A percentile compares a stretch with the other conserved stretches of the same genome.
These are phyloP conservation scores for Phyto melanocephala DNA, from an alignment of 2,888 invertebrate genomes.

Conservation along the genomic window DNA sequence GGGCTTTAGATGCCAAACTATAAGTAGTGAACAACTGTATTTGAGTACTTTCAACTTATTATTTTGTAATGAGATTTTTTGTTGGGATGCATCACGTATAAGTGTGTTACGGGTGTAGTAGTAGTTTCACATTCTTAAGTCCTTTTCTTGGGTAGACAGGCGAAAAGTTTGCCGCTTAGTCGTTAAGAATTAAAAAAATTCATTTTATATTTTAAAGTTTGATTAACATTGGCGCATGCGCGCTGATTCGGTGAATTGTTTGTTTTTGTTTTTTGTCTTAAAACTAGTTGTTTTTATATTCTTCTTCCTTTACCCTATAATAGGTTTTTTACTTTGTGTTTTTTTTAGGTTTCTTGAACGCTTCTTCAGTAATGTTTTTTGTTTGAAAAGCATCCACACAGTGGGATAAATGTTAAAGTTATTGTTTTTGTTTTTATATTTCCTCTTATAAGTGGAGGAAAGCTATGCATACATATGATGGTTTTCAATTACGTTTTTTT, in stretches of 20 bases:
- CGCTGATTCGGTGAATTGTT: conserved; percentile 58
- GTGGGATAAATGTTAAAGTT: conserved; percentile 18
- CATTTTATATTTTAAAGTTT: too few relatives aligned
- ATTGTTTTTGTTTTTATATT: not conserved
- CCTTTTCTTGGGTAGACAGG: conserved; percentile 8
- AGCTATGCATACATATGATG: too few relatives aligned
- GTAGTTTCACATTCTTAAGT: conserved; percentile 1
- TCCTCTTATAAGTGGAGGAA: too few relatives aligned
- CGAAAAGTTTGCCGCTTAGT: conserved; percentile 23
- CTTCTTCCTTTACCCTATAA: not conserved
- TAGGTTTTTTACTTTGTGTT: not conserved
- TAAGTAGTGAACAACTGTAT: too few relatives aligned
- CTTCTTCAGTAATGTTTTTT: conserved; percentile 33
- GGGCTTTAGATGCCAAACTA: too few relatives aligned
- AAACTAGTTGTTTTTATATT: conserved; percentile 21
- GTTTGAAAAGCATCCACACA: conserved; percentile 7
- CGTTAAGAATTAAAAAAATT: too few relatives aligned
- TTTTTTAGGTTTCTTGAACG: conserved; percentile 16
- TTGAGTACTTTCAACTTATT: too few relatives aligned
- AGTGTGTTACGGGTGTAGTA: too few relatives aligned
- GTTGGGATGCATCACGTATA: too few relatives aligned
- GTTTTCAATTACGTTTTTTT: too few relatives aligned
- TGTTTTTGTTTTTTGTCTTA: not conserved
- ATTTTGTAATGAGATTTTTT: too few relatives aligned
- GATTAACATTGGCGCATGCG: conserved; percentile 66